These are phyloP conservation scores for Boulengeromyrus knoepffleri DNA, from an alignment of 2,113 vertebrate species.

Conservation along the genomic window DNA sequence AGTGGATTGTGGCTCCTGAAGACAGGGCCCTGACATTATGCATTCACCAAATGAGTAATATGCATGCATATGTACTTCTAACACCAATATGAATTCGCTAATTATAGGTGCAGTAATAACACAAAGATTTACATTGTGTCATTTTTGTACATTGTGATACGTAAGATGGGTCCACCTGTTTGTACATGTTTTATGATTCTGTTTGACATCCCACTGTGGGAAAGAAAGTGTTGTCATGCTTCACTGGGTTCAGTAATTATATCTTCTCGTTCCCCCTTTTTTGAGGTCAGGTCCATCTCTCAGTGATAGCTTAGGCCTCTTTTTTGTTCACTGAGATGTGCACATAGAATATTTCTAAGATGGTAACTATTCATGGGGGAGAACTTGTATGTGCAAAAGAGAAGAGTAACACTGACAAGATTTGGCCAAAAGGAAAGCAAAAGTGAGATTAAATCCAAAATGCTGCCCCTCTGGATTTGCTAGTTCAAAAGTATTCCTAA, in stretches of 20 bases:
- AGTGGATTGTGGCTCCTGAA: not conserved
- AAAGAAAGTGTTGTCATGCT: constrained; percentile 65
- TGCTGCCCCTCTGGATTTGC: not conserved
- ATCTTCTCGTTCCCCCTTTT: constrained; percentile 65
- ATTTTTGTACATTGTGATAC: constrained; percentile 36
- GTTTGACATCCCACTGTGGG: constrained; percentile 57
- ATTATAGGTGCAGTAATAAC: not conserved
- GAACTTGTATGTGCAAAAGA: constrained; percentile 27
- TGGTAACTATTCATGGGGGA: constrained; percentile 5
- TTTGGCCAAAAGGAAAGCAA: constrained; percentile 25
- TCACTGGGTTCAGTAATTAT: constrained; percentile 73
- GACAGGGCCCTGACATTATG: not conserved
- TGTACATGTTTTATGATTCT: constrained; percentile 51
- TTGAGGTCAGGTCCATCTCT: constrained; percentile 62
- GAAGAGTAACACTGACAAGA: constrained; percentile 37
- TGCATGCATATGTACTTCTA: not conserved
- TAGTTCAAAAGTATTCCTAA: not conserved
- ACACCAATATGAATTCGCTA: not conserved
- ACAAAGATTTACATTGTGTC: not conserved
- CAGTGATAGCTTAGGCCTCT: constrained; percentile 51
- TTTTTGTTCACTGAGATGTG: constrained; percentile 37
- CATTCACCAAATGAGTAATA: not conserved
- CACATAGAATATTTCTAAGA: constrained; percentile 15
- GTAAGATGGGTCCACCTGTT: constrained; percentile 54
- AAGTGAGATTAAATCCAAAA: not conserved